Percentiles rank a stretch among this genome's conserved stretches.
Evolutionary conservation across 2,113 vertebrate genomes (phyloP).

Genomic region (Bubalus kerabau): DNA sequence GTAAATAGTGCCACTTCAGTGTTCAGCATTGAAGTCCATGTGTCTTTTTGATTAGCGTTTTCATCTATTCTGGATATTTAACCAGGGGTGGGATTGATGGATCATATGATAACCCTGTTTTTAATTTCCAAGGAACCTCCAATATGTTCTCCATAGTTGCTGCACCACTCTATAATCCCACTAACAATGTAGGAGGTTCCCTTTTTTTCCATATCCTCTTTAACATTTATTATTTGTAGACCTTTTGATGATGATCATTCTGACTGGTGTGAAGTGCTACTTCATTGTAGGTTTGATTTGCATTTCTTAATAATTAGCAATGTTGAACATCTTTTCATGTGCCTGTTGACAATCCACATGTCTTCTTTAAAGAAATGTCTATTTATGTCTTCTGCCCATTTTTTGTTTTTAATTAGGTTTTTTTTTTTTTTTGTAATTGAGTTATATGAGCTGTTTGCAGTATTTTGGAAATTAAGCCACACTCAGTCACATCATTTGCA

Average conservation of each 20-base stretch:
- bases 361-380: not conserved
- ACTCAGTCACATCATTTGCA: not conserved
- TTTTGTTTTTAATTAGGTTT: not conserved
- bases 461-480: not conserved
- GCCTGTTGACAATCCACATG: not conserved
- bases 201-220: not conserved
- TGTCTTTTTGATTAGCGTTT: not conserved
- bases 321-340: not conserved
- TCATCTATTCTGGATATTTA: not conserved
- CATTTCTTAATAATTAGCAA: not conserved
- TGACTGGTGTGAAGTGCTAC: not conserved
- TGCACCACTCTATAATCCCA: not conserved
- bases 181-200: not conserved
- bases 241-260: not conserved
- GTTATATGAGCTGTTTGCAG: not conserved
- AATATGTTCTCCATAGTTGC: not conserved
- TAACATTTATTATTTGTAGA: not conserved
- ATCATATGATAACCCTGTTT: not conserved
- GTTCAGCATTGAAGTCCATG: not conserved
- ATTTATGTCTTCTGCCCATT: not conserved
- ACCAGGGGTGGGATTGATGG: not conserved
- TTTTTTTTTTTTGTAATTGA: not conserved
- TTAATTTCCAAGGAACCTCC: not conserved
- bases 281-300: not conserved
- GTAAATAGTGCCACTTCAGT: not conserved